Evolutionary conservation across 2,797 vertebrate genomes (phyloP).

Genomic region (Spatula versicolor): DNA sequence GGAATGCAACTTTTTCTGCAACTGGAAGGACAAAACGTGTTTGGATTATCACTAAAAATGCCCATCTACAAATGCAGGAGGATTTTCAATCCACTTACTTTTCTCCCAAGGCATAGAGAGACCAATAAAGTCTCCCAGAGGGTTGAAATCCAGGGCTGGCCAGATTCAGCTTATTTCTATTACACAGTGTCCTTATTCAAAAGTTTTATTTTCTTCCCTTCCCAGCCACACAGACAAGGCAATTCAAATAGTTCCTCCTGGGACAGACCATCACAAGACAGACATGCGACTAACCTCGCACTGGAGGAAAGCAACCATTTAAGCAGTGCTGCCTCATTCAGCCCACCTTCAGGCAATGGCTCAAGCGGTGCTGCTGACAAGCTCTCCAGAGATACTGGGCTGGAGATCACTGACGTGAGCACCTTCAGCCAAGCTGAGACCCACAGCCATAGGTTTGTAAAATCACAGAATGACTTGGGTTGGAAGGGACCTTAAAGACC

Average conservation of each 20-base stretch:
- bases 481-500: too few relatives aligned
- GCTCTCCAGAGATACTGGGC: background rate
- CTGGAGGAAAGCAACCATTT: background rate
- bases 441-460: too few relatives aligned
- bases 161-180: background rate
- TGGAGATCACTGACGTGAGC: background rate
- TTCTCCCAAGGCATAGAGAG: background rate
- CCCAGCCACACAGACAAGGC: background rate
- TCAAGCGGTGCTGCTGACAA: background rate
- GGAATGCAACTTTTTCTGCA: background rate
- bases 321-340: background rate
- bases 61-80: background rate
- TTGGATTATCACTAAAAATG: background rate
- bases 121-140: background rate
- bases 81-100: background rate
- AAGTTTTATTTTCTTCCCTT: background rate
- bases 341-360: background rate
- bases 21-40: background rate
- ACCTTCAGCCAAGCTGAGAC: background rate
- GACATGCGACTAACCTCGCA: background rate
- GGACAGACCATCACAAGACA: background rate
- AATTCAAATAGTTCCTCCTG: background rate
- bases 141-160: background rate
- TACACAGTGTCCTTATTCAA: background rate
- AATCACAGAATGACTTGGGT: too few relatives aligned